Conservation (phyloP, 2,888 invertebrate species). For the Drosophila testacea region DNA sequence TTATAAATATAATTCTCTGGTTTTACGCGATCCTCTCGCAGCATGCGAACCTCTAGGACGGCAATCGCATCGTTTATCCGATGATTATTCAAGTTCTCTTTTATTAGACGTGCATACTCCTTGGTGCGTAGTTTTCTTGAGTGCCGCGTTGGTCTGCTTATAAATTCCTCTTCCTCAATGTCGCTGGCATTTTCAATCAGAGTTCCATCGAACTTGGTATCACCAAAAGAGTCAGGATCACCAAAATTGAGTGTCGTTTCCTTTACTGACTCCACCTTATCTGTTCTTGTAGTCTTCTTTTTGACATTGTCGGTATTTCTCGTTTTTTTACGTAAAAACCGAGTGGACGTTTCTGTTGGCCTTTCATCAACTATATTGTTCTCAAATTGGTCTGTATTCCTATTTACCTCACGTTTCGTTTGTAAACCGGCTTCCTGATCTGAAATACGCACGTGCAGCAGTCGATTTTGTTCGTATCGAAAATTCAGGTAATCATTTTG, state of each 20-base stretch:
- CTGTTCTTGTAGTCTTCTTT: background rate
- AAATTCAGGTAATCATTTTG: conserved; percentile 2
- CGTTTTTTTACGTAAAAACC: conserved; percentile 1
- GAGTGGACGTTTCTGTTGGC: background rate
- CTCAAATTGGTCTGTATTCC: conserved; percentile 28
- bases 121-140: conserved; percentile 87
- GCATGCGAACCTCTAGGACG: conserved; percentile 91
- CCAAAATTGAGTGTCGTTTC: conserved; percentile 30
- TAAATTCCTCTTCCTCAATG: conserved; percentile 87
- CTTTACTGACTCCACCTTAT: conserved; percentile 13
- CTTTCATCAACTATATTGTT: conserved; percentile 13
- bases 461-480: conserved; percentile 24
- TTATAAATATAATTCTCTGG: conserved; percentile 93
- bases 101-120: conserved; percentile 90
- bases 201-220: conserved; percentile 32
- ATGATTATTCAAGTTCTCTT: conserved; percentile 88
- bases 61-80: conserved; percentile 92
- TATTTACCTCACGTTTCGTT: conserved; percentile 62
- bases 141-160: conserved; percentile 86
- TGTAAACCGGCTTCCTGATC: conserved; percentile 76
- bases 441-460: conserved; percentile 73
- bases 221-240: conserved; percentile 79
- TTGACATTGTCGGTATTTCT: background rate
- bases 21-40: conserved; percentile 91
- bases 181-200: conserved; percentile 86